A percentile compares a stretch with the other conserved stretches of the same genome.
Conservation (phyloP, 2,888 invertebrate species). For the Gari tellinella region DNA sequence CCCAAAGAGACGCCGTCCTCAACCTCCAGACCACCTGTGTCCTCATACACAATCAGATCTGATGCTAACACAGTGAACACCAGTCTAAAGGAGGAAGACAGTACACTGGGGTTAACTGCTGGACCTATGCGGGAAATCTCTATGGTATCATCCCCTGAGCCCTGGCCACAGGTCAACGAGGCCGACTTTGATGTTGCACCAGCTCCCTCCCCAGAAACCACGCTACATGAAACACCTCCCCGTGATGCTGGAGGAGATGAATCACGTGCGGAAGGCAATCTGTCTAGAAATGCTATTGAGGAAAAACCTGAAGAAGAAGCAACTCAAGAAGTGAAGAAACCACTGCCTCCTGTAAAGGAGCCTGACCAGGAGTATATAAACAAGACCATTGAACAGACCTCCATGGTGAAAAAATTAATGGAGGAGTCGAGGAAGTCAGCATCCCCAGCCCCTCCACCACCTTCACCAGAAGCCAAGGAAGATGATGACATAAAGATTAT, state of each 20-base stretch:
- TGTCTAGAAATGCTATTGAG: slow-evolving; percentile 30
- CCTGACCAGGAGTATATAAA: slow-evolving; percentile 42
- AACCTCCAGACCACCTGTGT: slow-evolving; percentile 30
- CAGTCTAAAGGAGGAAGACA: slow-evolving; percentile 42
- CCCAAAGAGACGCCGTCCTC: slow-evolving; percentile 43
- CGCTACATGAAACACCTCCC: slow-evolving; percentile 23
- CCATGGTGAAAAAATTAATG: slow-evolving; percentile 50
- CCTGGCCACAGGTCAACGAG: slow-evolving; percentile 75
- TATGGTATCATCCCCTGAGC: slow-evolving; percentile 68
- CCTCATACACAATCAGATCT: slow-evolving; percentile 47
- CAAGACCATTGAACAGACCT: slow-evolving; percentile 27
- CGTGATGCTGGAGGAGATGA: not conserved
- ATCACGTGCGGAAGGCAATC: slow-evolving; percentile 17
- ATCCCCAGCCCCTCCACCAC: slow-evolving; percentile 80
- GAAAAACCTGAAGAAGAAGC: slow-evolving; percentile 4
- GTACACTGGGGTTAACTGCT: slow-evolving; percentile 27
- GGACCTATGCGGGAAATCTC: slow-evolving; percentile 53
- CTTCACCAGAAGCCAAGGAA: slow-evolving; percentile 77
- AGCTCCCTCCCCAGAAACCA: slow-evolving; percentile 49
- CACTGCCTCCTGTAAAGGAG: slow-evolving; percentile 13
- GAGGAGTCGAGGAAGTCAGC: slow-evolving; percentile 63
- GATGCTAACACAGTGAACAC: slow-evolving; percentile 61
- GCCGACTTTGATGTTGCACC: slow-evolving; percentile 67
- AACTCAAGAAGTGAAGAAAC: slow-evolving; percentile 15
- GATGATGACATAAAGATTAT: slow-evolving; percentile 39